Base-by-base conservation (phyloP, 2,113 vertebrate genomes). In the Furnarius figulus region DNA sequence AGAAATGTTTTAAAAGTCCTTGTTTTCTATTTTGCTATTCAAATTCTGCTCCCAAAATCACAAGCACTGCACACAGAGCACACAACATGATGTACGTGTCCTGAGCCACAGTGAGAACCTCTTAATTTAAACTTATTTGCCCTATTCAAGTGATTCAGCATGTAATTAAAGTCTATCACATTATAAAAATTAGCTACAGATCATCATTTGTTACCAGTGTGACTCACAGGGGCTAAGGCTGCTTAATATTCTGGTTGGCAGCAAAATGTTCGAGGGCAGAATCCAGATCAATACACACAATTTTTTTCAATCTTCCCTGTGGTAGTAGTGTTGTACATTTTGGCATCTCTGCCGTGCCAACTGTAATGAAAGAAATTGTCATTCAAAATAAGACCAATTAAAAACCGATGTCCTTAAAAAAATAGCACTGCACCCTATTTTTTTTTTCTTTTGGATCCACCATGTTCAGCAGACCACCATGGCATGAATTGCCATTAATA, bases 401-500 rank as follows among this genome's bases (percentile, higher is more conserved):
- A 93, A 95, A 81, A 55, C 25, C 19, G 61, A 61, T 73, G 59
- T 83, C 94, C 81, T 87, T n/a, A 76, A 96, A 96, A 77, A 93
- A 95, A 76, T 52, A 77, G 14, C 49, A 46, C 65, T 75, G 90
- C 75, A 59, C 61, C 89, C 35, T n/a, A n/a, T 52, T 84, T 73
- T 95, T 81, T 78, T 75, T 87, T 58, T n/a, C 53, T 88, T 93
- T 93, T 73, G 63, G 85, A 93, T 84, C 91, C 77, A 92, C 90
- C 96, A 95, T 97, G 88, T 97, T 92, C 95, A 94, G 91, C 90
- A 91, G 97, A 97, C 98, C 98, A 98, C 98, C 96, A 86, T 97
- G 98, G 98, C 97, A 95, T 94, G 96, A 96, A 97, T 92, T 95
- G 94, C 97, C 97, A 98, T 98, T 98, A 98, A 98, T 97, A 98